A percentile compares a stretch with the other conserved stretches of the same genome.
These are phyloP conservation scores for Cetonia aurata DNA, from an alignment of 2,888 invertebrate genomes.

Conservation along the genomic window DNA sequence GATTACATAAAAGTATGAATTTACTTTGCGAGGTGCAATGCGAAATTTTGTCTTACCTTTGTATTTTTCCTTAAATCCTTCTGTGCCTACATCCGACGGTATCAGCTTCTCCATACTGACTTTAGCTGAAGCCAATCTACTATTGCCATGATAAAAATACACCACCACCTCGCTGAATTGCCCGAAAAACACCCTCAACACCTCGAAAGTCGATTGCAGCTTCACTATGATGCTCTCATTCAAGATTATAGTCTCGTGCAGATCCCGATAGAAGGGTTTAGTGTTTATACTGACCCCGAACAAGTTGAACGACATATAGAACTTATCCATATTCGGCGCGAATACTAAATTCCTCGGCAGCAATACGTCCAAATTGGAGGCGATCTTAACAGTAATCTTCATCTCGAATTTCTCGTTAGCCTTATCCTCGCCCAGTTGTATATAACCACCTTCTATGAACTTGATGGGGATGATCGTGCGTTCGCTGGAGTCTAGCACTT, in stretches of 20 bases:
- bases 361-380: conserved; percentile 71
- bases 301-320: conserved; percentile 60
- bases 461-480: conserved; percentile 61
- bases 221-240: conserved; percentile 63
- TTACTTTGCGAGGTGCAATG: too few relatives aligned
- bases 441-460: conserved; percentile 70
- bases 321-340: conserved; percentile 56
- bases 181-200: conserved; percentile 58
- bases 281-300: conserved; percentile 63
- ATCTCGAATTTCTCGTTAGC: conserved; percentile 68
- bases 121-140: conserved; percentile 59
- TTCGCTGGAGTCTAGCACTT: conserved; percentile 54
- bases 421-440: conserved; percentile 68
- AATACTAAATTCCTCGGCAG: conserved; percentile 62
- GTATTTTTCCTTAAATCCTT: conserved; percentile 41
- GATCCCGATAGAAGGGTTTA: conserved; percentile 60
- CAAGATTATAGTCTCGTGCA: conserved; percentile 58
- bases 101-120: conserved; percentile 55
- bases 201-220: conserved; percentile 55
- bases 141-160: conserved; percentile 58
- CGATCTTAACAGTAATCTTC: conserved; percentile 70
- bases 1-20: too few relatives aligned
- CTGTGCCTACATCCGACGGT: conserved; percentile 31
- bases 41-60: conserved; percentile 20
- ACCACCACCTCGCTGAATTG: conserved; percentile 57